Conservation (phyloP, 2,113 vertebrate species). For the Elaphurus davidianus region DNA sequence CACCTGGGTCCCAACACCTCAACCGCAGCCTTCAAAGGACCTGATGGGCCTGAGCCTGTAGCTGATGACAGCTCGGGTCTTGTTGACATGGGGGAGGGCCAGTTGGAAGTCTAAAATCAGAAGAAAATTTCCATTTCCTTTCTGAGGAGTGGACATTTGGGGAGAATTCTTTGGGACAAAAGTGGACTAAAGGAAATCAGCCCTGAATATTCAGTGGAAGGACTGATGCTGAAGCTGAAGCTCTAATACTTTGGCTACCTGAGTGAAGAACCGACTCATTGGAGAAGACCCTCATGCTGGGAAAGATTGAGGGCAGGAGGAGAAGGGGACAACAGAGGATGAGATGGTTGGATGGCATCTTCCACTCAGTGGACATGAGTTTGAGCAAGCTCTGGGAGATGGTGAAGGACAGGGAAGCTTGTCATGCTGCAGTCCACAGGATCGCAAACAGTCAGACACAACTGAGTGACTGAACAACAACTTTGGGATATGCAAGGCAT, state of each 20-base stretch:
- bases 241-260: background rate
- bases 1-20: accelerated
- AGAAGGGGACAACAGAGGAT: background rate
- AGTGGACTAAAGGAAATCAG: background rate
- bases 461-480: background rate
- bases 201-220: background rate
- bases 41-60: background rate
- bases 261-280: background rate
- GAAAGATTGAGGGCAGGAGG: background rate
- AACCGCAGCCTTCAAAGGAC: background rate
- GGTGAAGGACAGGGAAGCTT: background rate
- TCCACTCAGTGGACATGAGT: background rate
- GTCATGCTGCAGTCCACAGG: background rate
- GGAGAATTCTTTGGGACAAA: background rate
- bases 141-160: background rate
- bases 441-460: background rate
- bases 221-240: background rate
- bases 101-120: background rate
- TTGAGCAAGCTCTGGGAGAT: background rate
- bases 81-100: background rate
- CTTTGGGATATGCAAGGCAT: background rate
- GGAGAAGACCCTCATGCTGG: background rate
- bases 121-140: background rate
- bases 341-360: background rate
- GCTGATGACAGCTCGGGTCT: background rate